Evolutionary conservation across 2,888 invertebrate genomes (phyloP), one percentile per base, ranked within the genome.

Genomic region (Eupithecia tripunctaria): DNA sequence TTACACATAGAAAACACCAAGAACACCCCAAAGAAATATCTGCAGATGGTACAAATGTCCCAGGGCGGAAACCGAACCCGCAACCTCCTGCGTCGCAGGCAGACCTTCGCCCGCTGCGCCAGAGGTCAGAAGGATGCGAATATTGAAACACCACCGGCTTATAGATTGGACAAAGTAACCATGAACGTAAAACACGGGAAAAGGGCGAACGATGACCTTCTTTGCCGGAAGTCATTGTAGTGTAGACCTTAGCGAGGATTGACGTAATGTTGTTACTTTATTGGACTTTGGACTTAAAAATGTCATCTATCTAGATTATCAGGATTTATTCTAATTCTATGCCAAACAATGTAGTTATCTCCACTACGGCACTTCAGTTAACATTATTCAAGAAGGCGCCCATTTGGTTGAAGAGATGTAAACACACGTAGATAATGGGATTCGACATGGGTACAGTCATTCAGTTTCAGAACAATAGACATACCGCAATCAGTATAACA

Each of bases 401-500:
- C 65, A 59, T 65, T 32, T 14, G n/a, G 51, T 38, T 66, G 64
- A 64, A 38, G 36, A 64, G n/a, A 64, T 38, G 64, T 38, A 64
- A 68, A 63, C 38, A 59, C 63, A 67, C 64, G 36, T 38, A 72
- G 60, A 51, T 67, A 67, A 72, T 59, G 64, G 59, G 64, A 70
- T 75, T 74, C 21, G 59, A 41, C 67, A 43, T 69, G 74, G 63
- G 63, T 72, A 68, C 60, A 69, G 62, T 66, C 63, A 56, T 71
- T 71, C 41, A 63, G 56, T 29, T 70, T 59, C 27, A 72, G 64
- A 75, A 75, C 72, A 75, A 75, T 75, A 70, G 67, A 72, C 67
- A 60, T 65, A 70, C 64, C 47, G 71, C 63, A 64, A 56, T 60
- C 43, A 36, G 32, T 38, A 43, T 70, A 63, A 71, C 41, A 74